These are phyloP conservation scores for Propithecus coquereli DNA, from an alignment of 2,113 vertebrate genomes.

Conservation along the genomic window DNA sequence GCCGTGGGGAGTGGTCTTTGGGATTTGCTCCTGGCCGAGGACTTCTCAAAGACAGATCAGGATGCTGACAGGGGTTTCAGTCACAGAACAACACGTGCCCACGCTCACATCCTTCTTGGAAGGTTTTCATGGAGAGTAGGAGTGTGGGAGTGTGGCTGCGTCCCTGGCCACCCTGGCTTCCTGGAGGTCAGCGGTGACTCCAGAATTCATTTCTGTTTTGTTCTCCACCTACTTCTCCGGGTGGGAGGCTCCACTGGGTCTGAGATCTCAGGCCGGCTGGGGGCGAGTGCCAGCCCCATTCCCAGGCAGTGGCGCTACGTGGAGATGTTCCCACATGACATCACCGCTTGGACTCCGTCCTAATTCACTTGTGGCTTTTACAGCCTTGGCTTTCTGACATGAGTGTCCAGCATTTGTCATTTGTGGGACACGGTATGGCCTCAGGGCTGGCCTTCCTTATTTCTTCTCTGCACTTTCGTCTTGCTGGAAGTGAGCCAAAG, in stretches of 20 bases:
- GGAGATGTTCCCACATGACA: constrained; percentile 1
- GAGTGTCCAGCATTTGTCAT: background rate
- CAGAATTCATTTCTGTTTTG: background rate
- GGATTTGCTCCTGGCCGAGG: background rate
- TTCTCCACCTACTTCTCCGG: background rate
- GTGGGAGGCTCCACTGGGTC: background rate
- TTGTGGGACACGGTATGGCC: background rate
- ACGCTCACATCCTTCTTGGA: background rate
- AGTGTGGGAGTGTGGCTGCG: background rate
- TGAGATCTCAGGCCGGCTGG: background rate
- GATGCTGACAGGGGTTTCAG: background rate
- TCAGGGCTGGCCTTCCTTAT: background rate
- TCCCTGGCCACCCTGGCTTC: background rate
- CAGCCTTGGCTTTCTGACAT: constrained; percentile 33
- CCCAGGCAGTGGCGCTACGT: background rate
- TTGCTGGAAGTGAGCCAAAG: background rate
- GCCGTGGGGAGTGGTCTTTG: background rate
- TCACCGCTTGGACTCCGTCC: constrained; percentile 56
- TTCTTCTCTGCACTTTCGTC: constrained; percentile 1
- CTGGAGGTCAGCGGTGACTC: background rate
- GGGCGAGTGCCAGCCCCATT: fast-evolving
- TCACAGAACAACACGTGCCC: background rate
- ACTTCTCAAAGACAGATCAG: background rate
- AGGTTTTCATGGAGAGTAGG: background rate
- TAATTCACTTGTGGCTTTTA: constrained; percentile 63